Percentiles rank a stretch among this genome's conserved stretches.
These are phyloP conservation scores for Hetaerina americana DNA, from an alignment of 1,140 invertebrate species.

Conservation along the genomic window DNA sequence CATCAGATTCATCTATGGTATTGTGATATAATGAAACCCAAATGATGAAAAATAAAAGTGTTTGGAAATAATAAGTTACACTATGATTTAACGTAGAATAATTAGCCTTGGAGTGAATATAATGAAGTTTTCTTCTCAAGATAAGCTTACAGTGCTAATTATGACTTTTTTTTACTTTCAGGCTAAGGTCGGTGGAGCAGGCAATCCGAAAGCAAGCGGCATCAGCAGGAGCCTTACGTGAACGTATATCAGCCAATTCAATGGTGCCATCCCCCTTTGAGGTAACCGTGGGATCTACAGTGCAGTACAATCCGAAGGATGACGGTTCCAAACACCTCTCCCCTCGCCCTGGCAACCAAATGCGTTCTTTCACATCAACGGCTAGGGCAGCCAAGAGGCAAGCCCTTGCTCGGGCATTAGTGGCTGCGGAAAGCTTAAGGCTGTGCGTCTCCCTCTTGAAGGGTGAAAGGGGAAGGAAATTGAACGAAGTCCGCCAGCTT, in stretches of 20 bases:
- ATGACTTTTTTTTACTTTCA: slow-evolving; percentile 23
- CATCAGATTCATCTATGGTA: too few relatives aligned
- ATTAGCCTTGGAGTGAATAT: too few relatives aligned
- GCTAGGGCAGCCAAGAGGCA: neutral
- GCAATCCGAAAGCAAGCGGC: slow-evolving; percentile 41
- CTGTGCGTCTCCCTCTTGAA: slow-evolving; percentile 40
- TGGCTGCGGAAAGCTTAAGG: slow-evolving; percentile 17
- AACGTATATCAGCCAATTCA: slow-evolving; percentile 32
- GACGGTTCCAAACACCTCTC: neutral
- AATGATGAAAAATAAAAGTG: too few relatives aligned
- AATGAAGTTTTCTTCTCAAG: too few relatives aligned
- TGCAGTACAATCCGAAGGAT: neutral
- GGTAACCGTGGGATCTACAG: neutral
- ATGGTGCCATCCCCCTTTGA: neutral
- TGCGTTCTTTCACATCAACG: neutral
- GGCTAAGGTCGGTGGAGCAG: slow-evolving; percentile 40
- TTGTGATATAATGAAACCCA: too few relatives aligned
- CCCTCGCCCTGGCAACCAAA: neutral
- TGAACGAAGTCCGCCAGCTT: slow-evolving; percentile 31
- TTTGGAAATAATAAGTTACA: too few relatives aligned
- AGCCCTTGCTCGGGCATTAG: neutral
- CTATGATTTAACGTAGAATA: too few relatives aligned
- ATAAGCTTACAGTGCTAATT: too few relatives aligned
- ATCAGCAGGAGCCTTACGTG: slow-evolving; percentile 36
- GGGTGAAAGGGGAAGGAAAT: slow-evolving; percentile 40